Percentiles rank a stretch among this genome's conserved stretches.
phyloP scores from a whole-genome alignment of 1,140 invertebrate species.

The Psilanteris sp. region DNA sequence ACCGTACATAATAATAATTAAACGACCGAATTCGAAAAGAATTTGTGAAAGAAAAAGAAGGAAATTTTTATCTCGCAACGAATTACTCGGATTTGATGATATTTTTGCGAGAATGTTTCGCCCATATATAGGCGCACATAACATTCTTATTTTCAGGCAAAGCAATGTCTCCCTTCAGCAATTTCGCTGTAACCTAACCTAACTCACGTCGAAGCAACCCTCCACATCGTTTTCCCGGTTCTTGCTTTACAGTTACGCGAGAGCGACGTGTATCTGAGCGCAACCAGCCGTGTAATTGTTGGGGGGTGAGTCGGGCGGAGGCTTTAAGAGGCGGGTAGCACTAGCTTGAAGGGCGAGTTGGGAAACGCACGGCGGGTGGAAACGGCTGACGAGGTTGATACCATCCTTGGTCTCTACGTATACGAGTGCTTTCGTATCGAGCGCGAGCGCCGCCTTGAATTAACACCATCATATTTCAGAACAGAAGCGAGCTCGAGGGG shows the following conservation, averaged over 20 bases:
- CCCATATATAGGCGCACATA: no score
- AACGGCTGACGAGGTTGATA: conserved; percentile 73
- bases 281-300: conserved; percentile 78
- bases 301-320: conserved; percentile 62
- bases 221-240: conserved; percentile 44
- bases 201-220: conserved; percentile 23
- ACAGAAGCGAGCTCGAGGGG: conserved; percentile 69
- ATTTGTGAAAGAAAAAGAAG: no score
- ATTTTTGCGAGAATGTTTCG: no score
- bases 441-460: conserved; percentile 74
- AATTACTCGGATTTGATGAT: no score
- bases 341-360: conserved; percentile 65
- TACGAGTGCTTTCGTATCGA: conserved; percentile 61
- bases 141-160: conserved; percentile 20
- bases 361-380: conserved; percentile 66
- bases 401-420: conserved; percentile 52
- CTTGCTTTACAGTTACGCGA: conserved; percentile 76
- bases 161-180: conserved; percentile 22
- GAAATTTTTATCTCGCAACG: no score
- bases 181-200: conserved; percentile 28
- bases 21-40: no score
- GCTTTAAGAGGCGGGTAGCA: conserved; percentile 60
- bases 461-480: conserved; percentile 79
- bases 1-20: no score
- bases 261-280: conserved; percentile 76